phyloP scores from a whole-genome alignment of 1,140 invertebrate species.

The Pogonus chalceus region DNA sequence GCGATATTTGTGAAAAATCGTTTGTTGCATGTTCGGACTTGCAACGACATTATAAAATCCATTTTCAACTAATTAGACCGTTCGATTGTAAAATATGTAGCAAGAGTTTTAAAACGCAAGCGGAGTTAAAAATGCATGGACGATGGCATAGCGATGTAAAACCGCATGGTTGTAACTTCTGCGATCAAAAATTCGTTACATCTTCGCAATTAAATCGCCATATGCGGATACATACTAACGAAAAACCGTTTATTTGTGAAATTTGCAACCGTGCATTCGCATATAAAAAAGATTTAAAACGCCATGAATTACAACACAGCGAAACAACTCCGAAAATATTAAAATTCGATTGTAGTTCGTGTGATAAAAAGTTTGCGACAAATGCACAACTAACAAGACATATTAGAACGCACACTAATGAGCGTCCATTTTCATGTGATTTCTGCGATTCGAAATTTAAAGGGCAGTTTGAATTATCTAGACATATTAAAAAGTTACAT shows the following conservation, averaged over 20 bases:
- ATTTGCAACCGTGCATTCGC: not conserved
- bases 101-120: not conserved
- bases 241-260: not conserved
- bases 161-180: not conserved
- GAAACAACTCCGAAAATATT: slow-evolving; percentile 22
- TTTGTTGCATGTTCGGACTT: slow-evolving; percentile 46
- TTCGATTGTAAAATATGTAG: not conserved
- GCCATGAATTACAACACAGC: slow-evolving; percentile 39
- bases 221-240: not conserved
- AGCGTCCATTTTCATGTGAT: slow-evolving; percentile 91
- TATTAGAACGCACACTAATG: slow-evolving; percentile 84
- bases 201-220: not conserved
- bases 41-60: slow-evolving; percentile 11
- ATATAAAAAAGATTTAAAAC: not conserved
- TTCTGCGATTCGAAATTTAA: slow-evolving; percentile 52
- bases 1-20: slow-evolving; percentile 42
- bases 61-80: slow-evolving; percentile 8
- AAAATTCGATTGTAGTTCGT: not conserved
- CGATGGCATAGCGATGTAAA: not conserved
- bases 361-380: not conserved
- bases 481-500: not conserved
- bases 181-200: not conserved
- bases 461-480: not conserved
- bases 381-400: slow-evolving; percentile 22
- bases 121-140: not conserved